Evolutionary conservation across 2,113 vertebrate genomes (phyloP).

Genomic region (Oreotragus oreotragus): DNA sequence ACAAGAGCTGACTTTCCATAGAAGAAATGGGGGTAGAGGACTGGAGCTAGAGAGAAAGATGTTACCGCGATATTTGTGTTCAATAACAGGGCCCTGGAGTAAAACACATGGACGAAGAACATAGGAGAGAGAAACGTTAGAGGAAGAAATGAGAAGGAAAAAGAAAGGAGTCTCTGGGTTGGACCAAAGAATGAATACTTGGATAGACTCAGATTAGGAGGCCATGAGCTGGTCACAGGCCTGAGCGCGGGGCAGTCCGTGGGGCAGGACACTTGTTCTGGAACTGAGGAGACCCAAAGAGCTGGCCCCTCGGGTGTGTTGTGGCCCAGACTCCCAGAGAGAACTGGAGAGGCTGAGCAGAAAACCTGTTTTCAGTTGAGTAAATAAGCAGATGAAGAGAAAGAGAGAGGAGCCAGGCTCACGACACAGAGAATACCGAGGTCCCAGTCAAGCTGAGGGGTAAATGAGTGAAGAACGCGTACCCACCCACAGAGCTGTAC

Average conservation of each 20-base stretch:
- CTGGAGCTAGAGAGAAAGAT: not conserved
- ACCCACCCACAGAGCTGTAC: not conserved
- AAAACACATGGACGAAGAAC: not conserved
- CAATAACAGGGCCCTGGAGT: not conserved
- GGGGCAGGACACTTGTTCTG: not conserved
- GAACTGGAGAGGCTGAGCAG: not conserved
- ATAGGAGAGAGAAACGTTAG: not conserved
- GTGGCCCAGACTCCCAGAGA: not conserved
- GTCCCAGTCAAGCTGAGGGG: not conserved
- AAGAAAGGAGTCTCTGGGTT: not conserved
- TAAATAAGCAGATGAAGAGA: not conserved
- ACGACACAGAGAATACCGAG: rapidly evolving
- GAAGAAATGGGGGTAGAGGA: not conserved
- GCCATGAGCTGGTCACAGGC: not conserved
- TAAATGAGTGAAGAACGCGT: not conserved
- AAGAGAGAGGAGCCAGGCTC: not conserved
- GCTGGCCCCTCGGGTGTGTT: not conserved
- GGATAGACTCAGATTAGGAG: not conserved
- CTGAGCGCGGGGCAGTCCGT: not conserved
- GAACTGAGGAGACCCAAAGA: not conserved
- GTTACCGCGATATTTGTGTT: not conserved
- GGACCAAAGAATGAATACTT: not conserved
- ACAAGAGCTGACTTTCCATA: not conserved
- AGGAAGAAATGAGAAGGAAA: not conserved
- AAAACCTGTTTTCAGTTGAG: not conserved